A percentile compares a stretch with the other conserved stretches of the same genome.
Evolutionary conservation across 2,888 invertebrate genomes (phyloP).

Genomic region (Trissolcus japonicus): DNA sequence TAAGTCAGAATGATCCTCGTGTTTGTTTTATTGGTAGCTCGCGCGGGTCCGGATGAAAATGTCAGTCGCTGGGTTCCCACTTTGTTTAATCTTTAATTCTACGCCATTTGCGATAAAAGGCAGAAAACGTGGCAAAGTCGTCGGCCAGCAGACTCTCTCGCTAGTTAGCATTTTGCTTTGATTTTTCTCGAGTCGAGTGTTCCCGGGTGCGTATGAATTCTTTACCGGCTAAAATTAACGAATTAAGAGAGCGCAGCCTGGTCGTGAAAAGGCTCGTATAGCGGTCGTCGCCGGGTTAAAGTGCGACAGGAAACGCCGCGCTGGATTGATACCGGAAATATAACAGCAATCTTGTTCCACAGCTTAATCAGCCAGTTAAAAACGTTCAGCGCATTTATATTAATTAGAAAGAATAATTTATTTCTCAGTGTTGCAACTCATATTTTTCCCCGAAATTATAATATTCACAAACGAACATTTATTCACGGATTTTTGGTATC

Average conservation of each 20-base stretch:
- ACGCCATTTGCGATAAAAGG: conserved; percentile 73
- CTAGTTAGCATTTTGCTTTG: conserved; percentile 72
- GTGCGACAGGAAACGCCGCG: conserved; percentile 56
- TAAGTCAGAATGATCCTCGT: conserved; percentile 41
- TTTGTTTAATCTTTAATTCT: conserved; percentile 76
- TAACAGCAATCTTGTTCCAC: conserved; percentile 57
- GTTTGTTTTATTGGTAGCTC: conserved; percentile 48
- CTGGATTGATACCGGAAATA: conserved; percentile 57
- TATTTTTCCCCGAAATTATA: conserved; percentile 27
- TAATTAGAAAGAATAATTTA: conserved; percentile 46
- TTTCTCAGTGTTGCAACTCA: conserved; percentile 26
- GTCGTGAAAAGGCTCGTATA: conserved; percentile 41
- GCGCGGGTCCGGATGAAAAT: conserved; percentile 58
- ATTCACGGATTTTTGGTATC: conserved; percentile 16
- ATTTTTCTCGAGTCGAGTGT: conserved; percentile 72
- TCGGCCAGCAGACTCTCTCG: conserved; percentile 46
- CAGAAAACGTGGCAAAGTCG: conserved; percentile 61
- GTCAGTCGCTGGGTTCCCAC: conserved; percentile 63
- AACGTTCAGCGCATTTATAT: conserved; percentile 52
- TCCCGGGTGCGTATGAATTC: conserved; percentile 73
- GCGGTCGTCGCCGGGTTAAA: conserved; percentile 43
- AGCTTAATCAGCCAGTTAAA: conserved; percentile 55
- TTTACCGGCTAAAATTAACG: conserved; percentile 75
- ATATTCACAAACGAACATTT: conserved; percentile 46
- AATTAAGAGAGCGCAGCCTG: conserved; percentile 70